These are phyloP conservation scores for Physella acuta DNA, from an alignment of 1,140 invertebrate genomes.

Conservation along the genomic window DNA sequence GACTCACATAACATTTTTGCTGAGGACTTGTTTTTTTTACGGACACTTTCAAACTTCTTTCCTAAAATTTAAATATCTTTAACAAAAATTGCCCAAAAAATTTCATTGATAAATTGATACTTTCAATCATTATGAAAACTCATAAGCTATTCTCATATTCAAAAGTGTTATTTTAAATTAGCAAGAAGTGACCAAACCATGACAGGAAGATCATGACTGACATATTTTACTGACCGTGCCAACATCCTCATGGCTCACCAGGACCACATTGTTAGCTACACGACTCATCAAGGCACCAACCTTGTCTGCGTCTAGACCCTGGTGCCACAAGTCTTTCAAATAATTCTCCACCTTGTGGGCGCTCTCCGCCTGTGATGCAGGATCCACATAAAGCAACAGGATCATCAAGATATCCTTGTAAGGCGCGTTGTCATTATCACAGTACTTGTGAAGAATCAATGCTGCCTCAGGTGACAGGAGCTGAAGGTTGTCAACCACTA, in stretches of 20 bases:
- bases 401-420: slow-evolving; percentile 38
- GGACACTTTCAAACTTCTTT: too few species aligned
- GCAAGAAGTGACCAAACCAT: too few species aligned
- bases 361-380: background rate
- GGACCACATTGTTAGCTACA: slow-evolving; percentile 43
- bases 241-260: slow-evolving; percentile 26
- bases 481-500: slow-evolving; percentile 45
- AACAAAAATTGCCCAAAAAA: too few species aligned
- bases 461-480: slow-evolving; percentile 33
- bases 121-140: background rate
- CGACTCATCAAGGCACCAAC: slow-evolving; percentile 42
- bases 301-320: slow-evolving; percentile 40
- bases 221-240: background rate
- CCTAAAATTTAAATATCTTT: too few species aligned
- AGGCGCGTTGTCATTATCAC: slow-evolving; percentile 51
- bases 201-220: background rate
- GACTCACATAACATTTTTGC: too few species aligned
- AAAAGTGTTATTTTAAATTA: background rate
- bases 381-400: slow-evolving; percentile 20
- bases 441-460: slow-evolving; percentile 47
- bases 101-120: background rate
- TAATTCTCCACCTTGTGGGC: slow-evolving; percentile 25
- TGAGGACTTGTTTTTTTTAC: too few species aligned
- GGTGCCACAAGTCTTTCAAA: slow-evolving; percentile 34
- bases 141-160: background rate